These are phyloP conservation scores for Atrina japonica DNA, from an alignment of 2,888 invertebrate genomes.

Conservation along the genomic window DNA sequence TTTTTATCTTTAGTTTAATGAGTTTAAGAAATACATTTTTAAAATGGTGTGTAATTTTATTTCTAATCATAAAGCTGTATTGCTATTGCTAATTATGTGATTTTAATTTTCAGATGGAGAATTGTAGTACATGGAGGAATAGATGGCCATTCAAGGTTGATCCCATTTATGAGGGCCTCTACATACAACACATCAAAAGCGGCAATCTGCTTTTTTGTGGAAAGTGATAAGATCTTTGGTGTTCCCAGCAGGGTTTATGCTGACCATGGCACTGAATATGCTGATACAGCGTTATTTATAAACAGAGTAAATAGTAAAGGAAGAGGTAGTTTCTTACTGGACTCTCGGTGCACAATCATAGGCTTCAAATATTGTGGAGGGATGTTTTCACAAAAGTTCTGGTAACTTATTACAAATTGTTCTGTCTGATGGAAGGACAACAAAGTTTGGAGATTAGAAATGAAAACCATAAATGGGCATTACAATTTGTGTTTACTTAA, in stretches of 20 bases:
- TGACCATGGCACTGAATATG: slow-evolving; percentile 40
- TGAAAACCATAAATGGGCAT: slow-evolving; percentile 6
- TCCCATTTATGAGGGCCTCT: slow-evolving; percentile 22
- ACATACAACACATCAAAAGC: slow-evolving; percentile 25
- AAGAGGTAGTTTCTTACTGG: slow-evolving; percentile 32
- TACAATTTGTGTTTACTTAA: slow-evolving; percentile 36
- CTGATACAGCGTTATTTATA: slow-evolving; percentile 29
- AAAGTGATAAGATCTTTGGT: slow-evolving; percentile 26
- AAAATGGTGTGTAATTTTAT: no score
- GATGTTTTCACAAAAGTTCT: slow-evolving; percentile 31
- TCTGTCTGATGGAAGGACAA: slow-evolving; percentile 29
- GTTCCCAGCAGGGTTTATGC: slow-evolving; percentile 35
- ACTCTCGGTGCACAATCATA: slow-evolving; percentile 39
- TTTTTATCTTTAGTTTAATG: no score
- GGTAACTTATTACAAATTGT: slow-evolving; percentile 21
- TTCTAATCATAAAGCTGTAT: no score
- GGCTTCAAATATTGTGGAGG: slow-evolving; percentile 39
- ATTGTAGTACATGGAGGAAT: slow-evolving; percentile 46
- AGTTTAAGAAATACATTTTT: no score
- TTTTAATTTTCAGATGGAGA: slow-evolving; percentile 37
- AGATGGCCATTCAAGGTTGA: slow-evolving; percentile 40
- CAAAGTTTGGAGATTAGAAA: slow-evolving; percentile 13
- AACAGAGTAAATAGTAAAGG: slow-evolving; percentile 5
- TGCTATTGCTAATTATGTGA: no score
- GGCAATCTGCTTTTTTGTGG: slow-evolving; percentile 24